These are phyloP conservation scores for Pyrocephalus nanus DNA, from an alignment of 2,797 vertebrate species.

Conservation along the genomic window DNA sequence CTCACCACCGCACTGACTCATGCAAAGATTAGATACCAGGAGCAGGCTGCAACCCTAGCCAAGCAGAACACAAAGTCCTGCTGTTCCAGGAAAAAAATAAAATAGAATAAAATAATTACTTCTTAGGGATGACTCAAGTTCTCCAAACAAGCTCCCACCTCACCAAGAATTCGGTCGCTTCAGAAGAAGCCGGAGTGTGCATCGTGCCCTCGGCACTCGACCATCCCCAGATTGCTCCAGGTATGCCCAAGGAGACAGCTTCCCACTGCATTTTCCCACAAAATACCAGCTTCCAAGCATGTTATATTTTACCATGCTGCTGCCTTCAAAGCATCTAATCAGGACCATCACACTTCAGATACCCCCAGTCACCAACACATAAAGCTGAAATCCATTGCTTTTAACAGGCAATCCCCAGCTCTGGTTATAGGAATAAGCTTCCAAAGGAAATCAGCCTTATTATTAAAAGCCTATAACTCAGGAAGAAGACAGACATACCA, in stretches of 20 bases:
- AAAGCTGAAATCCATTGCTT: neutral
- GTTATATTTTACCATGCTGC: neutral
- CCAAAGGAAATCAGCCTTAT: neutral
- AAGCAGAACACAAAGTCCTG: neutral
- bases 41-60: neutral
- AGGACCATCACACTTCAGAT: neutral
- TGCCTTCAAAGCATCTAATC: neutral
- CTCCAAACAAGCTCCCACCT: neutral
- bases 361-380: neutral
- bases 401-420: neutral
- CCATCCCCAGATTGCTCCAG: neutral
- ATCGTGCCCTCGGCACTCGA: rapidly evolving
- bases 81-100: neutral
- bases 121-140: neutral
- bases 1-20: neutral
- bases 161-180: rapidly evolving
- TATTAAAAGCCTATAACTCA: neutral
- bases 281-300: neutral
- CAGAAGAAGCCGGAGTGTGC: neutral
- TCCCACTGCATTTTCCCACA: neutral
- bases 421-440: neutral
- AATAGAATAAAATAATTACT: neutral
- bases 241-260: neutral
- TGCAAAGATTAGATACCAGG: neutral
- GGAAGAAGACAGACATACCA: neutral